These are phyloP conservation scores for Pterocles burchelli DNA, from an alignment of 2,113 vertebrate genomes.

Conservation along the genomic window DNA sequence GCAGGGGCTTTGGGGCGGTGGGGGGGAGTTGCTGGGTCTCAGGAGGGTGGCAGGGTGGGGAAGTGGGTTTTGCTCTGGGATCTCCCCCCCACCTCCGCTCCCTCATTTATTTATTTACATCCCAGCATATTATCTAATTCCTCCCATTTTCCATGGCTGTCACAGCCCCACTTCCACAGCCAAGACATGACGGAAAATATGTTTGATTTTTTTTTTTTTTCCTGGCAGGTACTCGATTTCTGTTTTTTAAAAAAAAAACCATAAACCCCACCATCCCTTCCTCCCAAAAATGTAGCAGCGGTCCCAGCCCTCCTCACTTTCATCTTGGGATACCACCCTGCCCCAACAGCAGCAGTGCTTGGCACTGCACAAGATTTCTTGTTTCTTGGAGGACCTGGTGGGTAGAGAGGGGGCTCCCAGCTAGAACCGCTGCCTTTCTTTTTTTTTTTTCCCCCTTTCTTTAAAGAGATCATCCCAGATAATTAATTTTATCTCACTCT, in stretches of 20 bases:
- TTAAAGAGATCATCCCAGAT: not conserved
- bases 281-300: not conserved
- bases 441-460: not conserved
- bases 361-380: not conserved
- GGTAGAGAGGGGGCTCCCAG: not conserved
- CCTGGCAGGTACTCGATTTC: constrained; percentile 41
- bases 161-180: constrained; percentile 31
- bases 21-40: not conserved
- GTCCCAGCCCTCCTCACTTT: not conserved
- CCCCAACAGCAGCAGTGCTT: fast-evolving
- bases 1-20: not conserved
- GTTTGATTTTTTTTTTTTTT: constrained; percentile 8
- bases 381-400: not conserved
- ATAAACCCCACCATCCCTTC: not conserved
- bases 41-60: not conserved
- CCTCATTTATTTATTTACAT: not conserved
- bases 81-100: not conserved
- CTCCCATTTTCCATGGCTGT: constrained; percentile 53
- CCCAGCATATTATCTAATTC: not conserved
- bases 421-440: not conserved
- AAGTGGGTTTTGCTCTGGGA: not conserved
- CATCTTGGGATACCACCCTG: not conserved
- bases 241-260: not conserved
- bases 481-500: not conserved
- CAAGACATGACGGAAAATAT: constrained; percentile 37